Evolutionary conservation across 2,113 vertebrate genomes (phyloP).

Genomic region (Elgaria multicarinata): DNA sequence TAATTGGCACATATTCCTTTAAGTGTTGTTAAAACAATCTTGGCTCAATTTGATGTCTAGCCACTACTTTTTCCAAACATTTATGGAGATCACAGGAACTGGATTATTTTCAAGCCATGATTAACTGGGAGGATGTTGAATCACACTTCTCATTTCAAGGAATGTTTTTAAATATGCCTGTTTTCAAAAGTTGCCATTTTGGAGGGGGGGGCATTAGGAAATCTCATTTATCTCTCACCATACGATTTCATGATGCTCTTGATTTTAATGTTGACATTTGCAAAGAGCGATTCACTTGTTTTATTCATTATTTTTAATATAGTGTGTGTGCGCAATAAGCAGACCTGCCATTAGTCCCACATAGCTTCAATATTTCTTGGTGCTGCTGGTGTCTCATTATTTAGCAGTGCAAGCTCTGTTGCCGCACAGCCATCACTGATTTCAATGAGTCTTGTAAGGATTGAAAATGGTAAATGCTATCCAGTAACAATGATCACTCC

Average conservation of each 20-base stretch:
- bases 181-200: constrained; percentile 4
- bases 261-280: background rate
- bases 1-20: constrained; percentile 7
- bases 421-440: background rate
- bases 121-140: constrained; percentile 15
- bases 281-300: background rate
- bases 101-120: constrained; percentile 16
- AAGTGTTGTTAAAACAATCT: background rate
- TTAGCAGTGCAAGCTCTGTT: background rate
- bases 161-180: constrained; percentile 6
- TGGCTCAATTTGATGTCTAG: background rate
- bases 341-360: background rate
- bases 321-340: background rate
- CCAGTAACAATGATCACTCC: no score
- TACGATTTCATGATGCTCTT: background rate
- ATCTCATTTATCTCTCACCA: constrained; percentile 4
- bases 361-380: background rate
- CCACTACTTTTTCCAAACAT: background rate
- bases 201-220: background rate
- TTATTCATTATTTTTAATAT: background rate
- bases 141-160: constrained; percentile 3
- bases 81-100: constrained; percentile 7
- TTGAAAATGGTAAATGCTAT: background rate
- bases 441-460: background rate
- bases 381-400: background rate